Evolutionary conservation across 2,113 vertebrate genomes (phyloP).

Genomic region (Tiliqua scincoides): DNA sequence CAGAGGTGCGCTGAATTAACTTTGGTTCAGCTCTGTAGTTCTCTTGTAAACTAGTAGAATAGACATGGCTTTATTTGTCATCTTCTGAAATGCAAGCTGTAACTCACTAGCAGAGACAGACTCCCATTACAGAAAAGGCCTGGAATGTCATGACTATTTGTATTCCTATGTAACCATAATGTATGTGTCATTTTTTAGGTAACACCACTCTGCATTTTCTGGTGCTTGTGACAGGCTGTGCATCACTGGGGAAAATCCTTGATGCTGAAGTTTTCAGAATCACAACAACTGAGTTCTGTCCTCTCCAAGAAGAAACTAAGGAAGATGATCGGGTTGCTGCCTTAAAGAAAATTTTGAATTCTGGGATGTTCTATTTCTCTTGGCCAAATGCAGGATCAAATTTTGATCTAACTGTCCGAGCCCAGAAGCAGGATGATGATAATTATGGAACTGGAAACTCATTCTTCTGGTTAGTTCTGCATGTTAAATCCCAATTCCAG

Average conservation of each 20-base stretch:
- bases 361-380: slow-evolving; percentile 82
- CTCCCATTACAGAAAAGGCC: neutral
- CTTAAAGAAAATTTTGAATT: slow-evolving; percentile 79
- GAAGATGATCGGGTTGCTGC: slow-evolving; percentile 77
- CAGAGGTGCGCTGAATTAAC: neutral
- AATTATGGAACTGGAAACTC: slow-evolving; percentile 71
- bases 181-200: slow-evolving; percentile 70
- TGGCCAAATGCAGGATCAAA: slow-evolving; percentile 77
- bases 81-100: neutral
- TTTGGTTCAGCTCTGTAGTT: neutral
- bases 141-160: neutral
- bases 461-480: slow-evolving; percentile 81
- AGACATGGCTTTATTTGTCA: neutral
- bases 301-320: slow-evolving; percentile 78
- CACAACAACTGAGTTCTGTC: slow-evolving; percentile 79
- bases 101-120: neutral
- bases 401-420: slow-evolving; percentile 81
- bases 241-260: slow-evolving; percentile 79
- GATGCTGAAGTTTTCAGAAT: slow-evolving; percentile 83
- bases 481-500: neutral
- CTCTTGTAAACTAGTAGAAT: neutral
- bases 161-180: slow-evolving; percentile 45
- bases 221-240: slow-evolving; percentile 83
- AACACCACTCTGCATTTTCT: slow-evolving; percentile 75
- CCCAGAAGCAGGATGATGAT: slow-evolving; percentile 78